Percentiles rank a stretch among this genome's conserved stretches.
These are phyloP conservation scores for Falco columbarius DNA, from an alignment of 2,797 vertebrate species.

Conservation along the genomic window DNA sequence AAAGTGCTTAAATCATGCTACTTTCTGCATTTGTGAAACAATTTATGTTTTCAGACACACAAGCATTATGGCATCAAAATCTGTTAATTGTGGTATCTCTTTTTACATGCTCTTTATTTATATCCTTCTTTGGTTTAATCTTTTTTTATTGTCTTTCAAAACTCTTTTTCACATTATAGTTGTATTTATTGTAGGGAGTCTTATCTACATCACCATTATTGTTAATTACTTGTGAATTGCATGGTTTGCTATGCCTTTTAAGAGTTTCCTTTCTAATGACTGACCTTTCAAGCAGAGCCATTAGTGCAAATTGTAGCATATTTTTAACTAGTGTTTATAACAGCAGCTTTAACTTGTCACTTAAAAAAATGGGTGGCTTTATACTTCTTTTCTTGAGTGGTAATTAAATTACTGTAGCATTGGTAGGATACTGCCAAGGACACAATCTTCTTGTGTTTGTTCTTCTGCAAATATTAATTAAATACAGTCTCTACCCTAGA, in stretches of 20 bases:
- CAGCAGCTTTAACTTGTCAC: neutral
- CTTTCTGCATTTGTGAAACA: conserved; percentile 67
- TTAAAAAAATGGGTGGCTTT: neutral
- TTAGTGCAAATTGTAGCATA: neutral
- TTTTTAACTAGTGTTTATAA: neutral
- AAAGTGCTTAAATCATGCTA: conserved; percentile 75
- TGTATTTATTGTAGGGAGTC: conserved; percentile 48
- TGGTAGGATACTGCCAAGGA: neutral
- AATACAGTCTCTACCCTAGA: neutral
- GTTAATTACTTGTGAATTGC: conserved; percentile 63
- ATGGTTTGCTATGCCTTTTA: conserved; percentile 49
- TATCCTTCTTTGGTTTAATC: conserved; percentile 54
- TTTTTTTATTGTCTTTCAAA: conserved; percentile 66
- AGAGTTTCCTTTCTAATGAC: conserved; percentile 29
- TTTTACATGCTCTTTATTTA: conserved; percentile 67
- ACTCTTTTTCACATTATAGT: neutral
- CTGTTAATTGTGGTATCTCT: conserved; percentile 68
- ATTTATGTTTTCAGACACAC: conserved; percentile 64
- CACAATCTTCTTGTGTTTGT: neutral
- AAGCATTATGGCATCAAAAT: conserved; percentile 69
- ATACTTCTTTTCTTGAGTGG: neutral
- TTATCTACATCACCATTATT: conserved; percentile 56
- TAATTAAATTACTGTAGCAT: neutral
- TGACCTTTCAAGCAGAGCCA: conserved; percentile 19
- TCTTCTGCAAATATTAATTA: neutral